phyloP scores from a whole-genome alignment of 2,113 vertebrate species.

The Silurus glanis region DNA sequence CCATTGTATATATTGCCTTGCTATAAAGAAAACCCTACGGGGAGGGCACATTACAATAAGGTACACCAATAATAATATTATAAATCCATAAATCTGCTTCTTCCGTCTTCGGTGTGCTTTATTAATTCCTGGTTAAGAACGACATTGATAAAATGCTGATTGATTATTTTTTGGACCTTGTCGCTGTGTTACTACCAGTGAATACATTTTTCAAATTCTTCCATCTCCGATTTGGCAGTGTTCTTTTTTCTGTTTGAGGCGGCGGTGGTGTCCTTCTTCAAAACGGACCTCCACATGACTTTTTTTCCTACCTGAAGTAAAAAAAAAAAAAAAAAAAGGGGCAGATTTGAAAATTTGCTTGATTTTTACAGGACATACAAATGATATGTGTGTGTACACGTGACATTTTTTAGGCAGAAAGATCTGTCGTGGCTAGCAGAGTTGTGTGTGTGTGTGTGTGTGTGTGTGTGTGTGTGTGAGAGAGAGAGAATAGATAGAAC shows the following conservation, averaged over 20 bases:
- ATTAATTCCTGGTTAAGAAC: no score
- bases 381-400: neutral
- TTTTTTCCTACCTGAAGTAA: neutral
- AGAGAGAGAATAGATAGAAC: neutral
- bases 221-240: neutral
- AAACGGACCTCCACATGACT: neutral
- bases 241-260: neutral
- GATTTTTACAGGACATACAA: neutral
- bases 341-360: neutral
- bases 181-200: no score
- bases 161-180: no score
- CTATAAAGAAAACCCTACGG: no score
- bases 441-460: neutral
- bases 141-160: no score
- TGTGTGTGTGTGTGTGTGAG: neutral
- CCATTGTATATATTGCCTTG: no score
- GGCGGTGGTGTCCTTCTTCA: neutral
- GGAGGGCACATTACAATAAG: no score
- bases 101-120: no score
- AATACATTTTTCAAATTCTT: neutral
- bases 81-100: no score
- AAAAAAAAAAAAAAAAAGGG: neutral
- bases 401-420: neutral
- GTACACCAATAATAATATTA: no score
- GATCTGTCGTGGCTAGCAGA: neutral